Base-by-base conservation (phyloP, 2,888 invertebrate species). In the Mycalesis mineus region DNA sequence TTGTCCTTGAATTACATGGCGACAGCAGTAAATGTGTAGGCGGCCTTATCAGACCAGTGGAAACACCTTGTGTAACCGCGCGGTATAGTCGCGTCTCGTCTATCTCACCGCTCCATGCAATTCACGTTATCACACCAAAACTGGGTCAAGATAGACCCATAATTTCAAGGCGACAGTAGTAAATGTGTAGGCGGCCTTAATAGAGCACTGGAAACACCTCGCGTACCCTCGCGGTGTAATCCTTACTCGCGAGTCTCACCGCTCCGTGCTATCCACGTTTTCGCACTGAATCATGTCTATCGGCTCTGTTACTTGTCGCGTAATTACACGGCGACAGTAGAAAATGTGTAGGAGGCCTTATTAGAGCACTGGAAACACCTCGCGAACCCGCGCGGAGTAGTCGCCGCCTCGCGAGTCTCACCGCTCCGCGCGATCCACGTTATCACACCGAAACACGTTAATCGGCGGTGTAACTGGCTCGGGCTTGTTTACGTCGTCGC, bases 401-500 rank as follows among this genome's bases (percentile, higher is more conserved):
- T 33, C 33, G 14, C 8, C 31, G 31, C 9, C 13, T n/a, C 14
- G 39, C 7, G 39, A 14, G 14, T 13, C 36, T 14, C 13, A 33
- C 47, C 11, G 33, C 14, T 62, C 13, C 47, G 31, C 36, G 57
- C 51, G 50, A 53, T 60, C 57, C 53, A 51, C 69, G 68, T 65
- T 65, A 64, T 63, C 64, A 55, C 42, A 40, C 54, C 31, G 49
- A 51, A 74, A 74, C 74, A 79, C 77, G 77, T 74, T 73, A 79
- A 77, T 68, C 69, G 65, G 65, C 62, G 31, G 70, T 48, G 67
- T 73, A 72, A 75, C 78, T 80, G 77, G 78, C 75, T 74, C 72
- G 62, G 58, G 67, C 72, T 77, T 78, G 81, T 80, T 82, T 82
- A 78, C 73, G 65, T 67, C 70, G 67, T 66, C 68, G 65, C 58